Base-by-base conservation (phyloP, 2,888 invertebrate species). In the Ischnus inquisitorius region DNA sequence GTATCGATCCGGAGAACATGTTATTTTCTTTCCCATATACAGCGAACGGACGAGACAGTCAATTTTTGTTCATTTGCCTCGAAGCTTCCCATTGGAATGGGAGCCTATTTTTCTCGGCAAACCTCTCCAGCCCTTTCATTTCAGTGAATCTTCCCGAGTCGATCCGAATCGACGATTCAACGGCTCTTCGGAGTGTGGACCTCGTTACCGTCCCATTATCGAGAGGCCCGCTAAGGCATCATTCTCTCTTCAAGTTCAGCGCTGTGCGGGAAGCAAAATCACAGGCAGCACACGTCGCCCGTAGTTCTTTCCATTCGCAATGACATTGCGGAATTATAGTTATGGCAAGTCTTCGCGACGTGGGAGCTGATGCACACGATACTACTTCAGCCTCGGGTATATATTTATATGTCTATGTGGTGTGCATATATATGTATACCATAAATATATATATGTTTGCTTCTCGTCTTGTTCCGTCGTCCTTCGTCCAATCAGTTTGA, bases 131-230 rank as follows among this genome's bases (percentile, higher is more conserved):
- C 43, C 60, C 14, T 46, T 72, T 74, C 51, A 74, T 77, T 67
- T 68, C 46, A 60, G 14, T 48, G 22, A 74, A 62, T 60, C 16
- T 5, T 60, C 19, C 46, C 46, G 12, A 6, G 46, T 74, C 72
- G 62, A 71, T 54, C 41, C 14, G 43, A 69, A 83, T 79, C 54
- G 68, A 76, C 41, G 65, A 51, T 46, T 34, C 67, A 39, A 43
- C 62, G 34, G 57, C 41, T 54, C 54, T 12, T 22, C 22, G 25
- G n/a, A 34, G n/a, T 14, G 25, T 48, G 64, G 68, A 83, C 77
- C 88, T 89, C 89, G 89, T 89, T 89, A 88, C 74, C 65, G 81
- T 80, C 78, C 87, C 86, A 89, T 89, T 89, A 88, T 88, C 78
- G 82, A 86, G 82, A 82, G 79, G 74, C 83, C 83, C 74, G 72